Evolutionary conservation across 1,140 invertebrate genomes (phyloP), one percentile per base, ranked within the genome.

Genomic region (Radopholus similis): DNA sequence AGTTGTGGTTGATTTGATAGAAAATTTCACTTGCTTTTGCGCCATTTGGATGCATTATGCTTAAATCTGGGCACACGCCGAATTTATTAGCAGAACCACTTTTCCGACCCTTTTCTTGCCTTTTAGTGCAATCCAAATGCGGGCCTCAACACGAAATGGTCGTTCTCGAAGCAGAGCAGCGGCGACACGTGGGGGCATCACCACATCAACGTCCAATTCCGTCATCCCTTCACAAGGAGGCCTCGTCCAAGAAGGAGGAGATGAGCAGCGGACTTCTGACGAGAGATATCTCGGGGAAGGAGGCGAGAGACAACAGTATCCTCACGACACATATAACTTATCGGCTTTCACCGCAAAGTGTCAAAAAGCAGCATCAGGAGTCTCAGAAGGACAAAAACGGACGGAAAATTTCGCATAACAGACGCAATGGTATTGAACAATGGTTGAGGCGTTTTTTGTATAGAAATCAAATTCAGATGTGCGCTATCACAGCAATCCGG

Each of bases 401-500:
- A 8, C 26, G 35, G 34, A 64, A 64, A 5, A 60, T 1, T 35
- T n/a, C 26, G 51, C 11, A n/a, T n/a, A n/a, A 4, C 37, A 9
- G 4, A 60, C 44, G 26, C 23, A 0, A 11, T 58, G 49, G 44
- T 9, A 2, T 18, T 57, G 21, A 32, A 47, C n/a, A 47, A 47
- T 2, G 18, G 8, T 55, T 60, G 28, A 28, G 21, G 18, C 63
- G 23, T 60, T 6, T 59, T 60, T 62, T 62, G 5, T n/a, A n/a
- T n/a, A n/a, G 34, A 49, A 18, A 57, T 66, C 51, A 37, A 21
- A 77, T 78, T 26, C 67, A 82, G 77, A 79, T 66, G 70, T 82
- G 35, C 72, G 77, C 9, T 79, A 80, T 55, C 79, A 82, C 60
- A 68, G 63, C 23, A 79, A 82, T 67, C 77, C 77, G 13, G 60